Evolutionary conservation across 1,140 invertebrate genomes (phyloP).

Genomic region (Contarinia nasturtii): DNA sequence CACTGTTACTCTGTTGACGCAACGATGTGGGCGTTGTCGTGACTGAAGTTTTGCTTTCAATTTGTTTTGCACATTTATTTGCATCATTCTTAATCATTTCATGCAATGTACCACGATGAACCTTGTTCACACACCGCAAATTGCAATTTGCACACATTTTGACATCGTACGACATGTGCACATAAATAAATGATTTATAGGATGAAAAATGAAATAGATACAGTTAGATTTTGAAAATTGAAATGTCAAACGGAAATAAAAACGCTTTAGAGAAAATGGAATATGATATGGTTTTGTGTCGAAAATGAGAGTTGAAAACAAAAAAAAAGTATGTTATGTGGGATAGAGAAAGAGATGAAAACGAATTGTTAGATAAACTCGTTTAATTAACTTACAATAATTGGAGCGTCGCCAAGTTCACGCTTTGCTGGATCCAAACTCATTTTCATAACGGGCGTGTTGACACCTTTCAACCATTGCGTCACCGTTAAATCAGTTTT

Average conservation of each 20-base stretch:
- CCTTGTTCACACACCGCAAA: background rate
- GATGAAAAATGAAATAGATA: background rate
- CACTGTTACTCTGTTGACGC: background rate
- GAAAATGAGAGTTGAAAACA: too few relatives aligned
- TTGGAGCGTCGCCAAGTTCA: constrained; percentile 32
- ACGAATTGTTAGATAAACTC: too few relatives aligned
- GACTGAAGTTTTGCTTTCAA: constrained; percentile 10
- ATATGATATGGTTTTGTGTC: background rate
- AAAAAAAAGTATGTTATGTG: background rate
- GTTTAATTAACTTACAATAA: constrained; percentile 29
- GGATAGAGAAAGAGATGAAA: too few relatives aligned
- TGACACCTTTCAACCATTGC: constrained; percentile 58
- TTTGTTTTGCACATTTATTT: constrained; percentile 5
- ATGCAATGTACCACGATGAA: background rate
- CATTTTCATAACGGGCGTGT: constrained; percentile 52
- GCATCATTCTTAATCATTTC: constrained; percentile 6
- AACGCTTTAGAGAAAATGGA: background rate
- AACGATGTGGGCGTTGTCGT: constrained; percentile 3
- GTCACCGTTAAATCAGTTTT: constrained; percentile 52
- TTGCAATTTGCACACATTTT: background rate
- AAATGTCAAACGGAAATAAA: background rate
- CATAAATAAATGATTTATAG: background rate
- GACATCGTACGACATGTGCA: background rate
- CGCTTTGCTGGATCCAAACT: constrained; percentile 56
- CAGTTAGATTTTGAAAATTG: background rate